These are phyloP conservation scores for Rhabdornis inornatus DNA, from an alignment of 2,113 vertebrate species.

Conservation along the genomic window DNA sequence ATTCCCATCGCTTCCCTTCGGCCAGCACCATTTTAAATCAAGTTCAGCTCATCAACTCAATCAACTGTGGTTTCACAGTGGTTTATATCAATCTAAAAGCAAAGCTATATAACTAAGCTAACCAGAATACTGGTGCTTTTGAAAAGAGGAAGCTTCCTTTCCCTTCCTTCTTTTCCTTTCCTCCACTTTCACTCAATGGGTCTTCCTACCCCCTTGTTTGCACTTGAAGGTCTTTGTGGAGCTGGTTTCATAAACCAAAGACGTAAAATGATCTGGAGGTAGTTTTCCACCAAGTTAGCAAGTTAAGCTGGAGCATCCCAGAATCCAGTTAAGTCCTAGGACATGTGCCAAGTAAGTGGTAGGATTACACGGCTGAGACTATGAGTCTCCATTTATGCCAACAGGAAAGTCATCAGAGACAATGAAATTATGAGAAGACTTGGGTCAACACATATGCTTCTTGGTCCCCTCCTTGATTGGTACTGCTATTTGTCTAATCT, in stretches of 20 bases:
- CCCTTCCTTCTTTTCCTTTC: background rate
- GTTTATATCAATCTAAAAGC: background rate
- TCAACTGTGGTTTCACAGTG: background rate
- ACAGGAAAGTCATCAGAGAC: background rate
- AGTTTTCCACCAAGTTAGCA: background rate
- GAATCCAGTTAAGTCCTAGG: background rate
- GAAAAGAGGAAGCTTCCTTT: background rate
- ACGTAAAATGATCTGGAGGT: background rate
- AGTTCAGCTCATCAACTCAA: background rate
- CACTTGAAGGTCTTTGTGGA: background rate
- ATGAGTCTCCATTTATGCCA: background rate
- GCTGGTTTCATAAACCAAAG: background rate
- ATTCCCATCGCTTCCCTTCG: background rate
- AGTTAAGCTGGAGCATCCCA: background rate
- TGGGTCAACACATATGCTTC: background rate
- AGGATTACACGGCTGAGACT: background rate
- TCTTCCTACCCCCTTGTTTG: background rate
- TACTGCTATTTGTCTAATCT: conserved; percentile 19
- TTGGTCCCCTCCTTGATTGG: conserved; percentile 4
- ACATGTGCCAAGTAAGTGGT: background rate
- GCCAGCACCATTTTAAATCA: background rate
- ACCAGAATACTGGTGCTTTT: background rate
- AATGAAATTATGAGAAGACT: conserved; percentile 18
- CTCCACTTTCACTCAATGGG: background rate
- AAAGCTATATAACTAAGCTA: background rate